phyloP scores from a whole-genome alignment of 2,113 vertebrate genomes.

The Neogale vison region DNA sequence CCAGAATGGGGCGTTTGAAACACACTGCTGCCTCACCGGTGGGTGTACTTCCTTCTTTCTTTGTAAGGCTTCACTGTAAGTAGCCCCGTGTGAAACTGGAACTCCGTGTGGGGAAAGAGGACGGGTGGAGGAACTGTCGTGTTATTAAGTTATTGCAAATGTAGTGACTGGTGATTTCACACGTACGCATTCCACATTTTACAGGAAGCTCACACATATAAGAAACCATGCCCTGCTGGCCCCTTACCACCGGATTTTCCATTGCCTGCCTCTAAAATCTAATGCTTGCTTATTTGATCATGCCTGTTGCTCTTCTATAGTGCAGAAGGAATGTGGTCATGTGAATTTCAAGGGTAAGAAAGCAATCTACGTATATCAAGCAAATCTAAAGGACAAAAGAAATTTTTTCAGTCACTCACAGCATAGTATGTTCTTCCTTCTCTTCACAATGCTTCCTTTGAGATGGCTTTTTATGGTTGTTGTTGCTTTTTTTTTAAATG shows the following conservation, averaged over 20 bases:
- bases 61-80: conserved; percentile 37
- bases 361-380: background rate
- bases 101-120: conserved; percentile 64
- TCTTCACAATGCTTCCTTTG: conserved; percentile 48
- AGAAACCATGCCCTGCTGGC: conserved; percentile 20
- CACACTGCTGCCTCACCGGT: background rate
- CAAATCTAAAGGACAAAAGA: conserved; percentile 53
- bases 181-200: conserved; percentile 63
- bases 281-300: conserved; percentile 11
- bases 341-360: conserved; percentile 53
- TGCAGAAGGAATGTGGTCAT: background rate
- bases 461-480: conserved; percentile 33
- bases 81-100: conserved; percentile 74
- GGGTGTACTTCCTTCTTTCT: conserved; percentile 63
- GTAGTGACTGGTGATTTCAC: conserved; percentile 67
- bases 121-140: conserved; percentile 56
- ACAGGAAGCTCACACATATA: conserved; percentile 65
- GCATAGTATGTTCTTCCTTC: background rate
- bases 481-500: conserved; percentile 25
- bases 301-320: background rate
- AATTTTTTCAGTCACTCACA: background rate
- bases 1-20: conserved; percentile 51
- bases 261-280: conserved; percentile 16
- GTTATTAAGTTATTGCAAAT: conserved; percentile 64
- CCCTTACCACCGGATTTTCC: conserved; percentile 56